Base-by-base conservation (phyloP, 53 echinoderm and acorn worm species). In the Zoroaster sp. region DNA sequence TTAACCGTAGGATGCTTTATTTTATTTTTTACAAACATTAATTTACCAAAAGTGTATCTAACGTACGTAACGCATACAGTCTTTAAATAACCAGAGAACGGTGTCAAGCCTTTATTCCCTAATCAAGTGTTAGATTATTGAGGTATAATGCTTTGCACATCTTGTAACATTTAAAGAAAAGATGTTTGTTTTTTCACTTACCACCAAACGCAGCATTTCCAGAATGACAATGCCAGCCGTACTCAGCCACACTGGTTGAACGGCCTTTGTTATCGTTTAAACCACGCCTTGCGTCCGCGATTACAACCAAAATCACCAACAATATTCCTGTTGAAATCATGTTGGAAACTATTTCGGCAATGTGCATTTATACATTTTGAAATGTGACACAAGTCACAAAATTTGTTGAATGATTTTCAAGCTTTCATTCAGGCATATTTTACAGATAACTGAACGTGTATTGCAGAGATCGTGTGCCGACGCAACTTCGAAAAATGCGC, bases 401-500 rank as follows among this genome's bases (percentile, higher is more conserved):
- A 59, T 28, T 25, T 25, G 23, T 28, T 59, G 1, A 3, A 28
- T 2, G 63, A 10, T 59, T 59, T 23, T 28, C 17, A 59, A 59
- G 32, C 32, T 18, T 17, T 13, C 34, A 0, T 1, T 35, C 17
- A 15, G 9, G 14, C 30, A 28, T 44, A 32, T 11, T 10, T 2
- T 8, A 1, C n/a, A 44, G 0, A 1, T 4, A 5, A 0, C 1
- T 42, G 1, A 25, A 75, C 45, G 30, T 25, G 75, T 14, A 46
- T 12, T 32, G 12, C 23, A 44, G 30, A 1, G 5, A 44, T 32
- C 12, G 46, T 15, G 0, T 46, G 32, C 46, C 3, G 34, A 47
- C 76, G 46, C 30, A 37, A 45, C 78, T 78, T 78, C 78, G 78
- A 78, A 78, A 78, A 78, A 78, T 78, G 78, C 78, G 38, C 30